These are phyloP conservation scores for Acanthococcus lagerstroemiae DNA, from an alignment of 2,888 invertebrate genomes.

Conservation along the genomic window DNA sequence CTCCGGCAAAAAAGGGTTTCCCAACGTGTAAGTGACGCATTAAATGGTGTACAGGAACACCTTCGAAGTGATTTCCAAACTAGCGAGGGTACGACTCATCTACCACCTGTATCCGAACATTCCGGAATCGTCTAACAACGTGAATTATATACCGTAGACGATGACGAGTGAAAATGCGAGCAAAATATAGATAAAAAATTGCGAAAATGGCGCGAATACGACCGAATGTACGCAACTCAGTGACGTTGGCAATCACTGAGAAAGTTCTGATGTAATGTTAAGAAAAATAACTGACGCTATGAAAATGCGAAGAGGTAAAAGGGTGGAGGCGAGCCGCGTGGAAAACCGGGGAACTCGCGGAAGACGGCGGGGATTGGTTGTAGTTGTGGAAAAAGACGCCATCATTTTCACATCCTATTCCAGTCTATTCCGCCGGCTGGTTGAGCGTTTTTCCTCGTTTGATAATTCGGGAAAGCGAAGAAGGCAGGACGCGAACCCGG, in stretches of 20 bases:
- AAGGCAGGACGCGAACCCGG: constrained; percentile 2
- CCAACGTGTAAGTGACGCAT: background rate
- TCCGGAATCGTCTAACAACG: too few relatives aligned
- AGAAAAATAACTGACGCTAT: constrained; percentile 12
- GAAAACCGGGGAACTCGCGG: background rate
- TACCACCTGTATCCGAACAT: too few relatives aligned
- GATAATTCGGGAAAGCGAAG: constrained; percentile 25
- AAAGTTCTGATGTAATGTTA: constrained; percentile 7
- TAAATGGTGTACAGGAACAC: too few relatives aligned
- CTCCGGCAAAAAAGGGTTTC: background rate
- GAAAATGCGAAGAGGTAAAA: constrained; percentile 2
- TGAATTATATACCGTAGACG: too few relatives aligned
- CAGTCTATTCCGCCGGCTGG: constrained; percentile 29
- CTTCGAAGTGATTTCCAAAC: too few relatives aligned
- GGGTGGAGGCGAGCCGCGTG: background rate
- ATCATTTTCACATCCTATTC: constrained; percentile 30
- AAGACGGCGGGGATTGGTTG: constrained; percentile 24
- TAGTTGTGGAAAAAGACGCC: constrained; percentile 29
- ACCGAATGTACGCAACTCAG: too few relatives aligned
- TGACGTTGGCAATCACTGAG: background rate
- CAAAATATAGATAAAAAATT: background rate
- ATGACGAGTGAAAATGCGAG: too few relatives aligned
- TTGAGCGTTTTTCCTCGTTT: constrained; percentile 25
- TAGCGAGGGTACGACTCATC: too few relatives aligned
- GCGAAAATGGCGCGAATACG: background rate